Base-by-base conservation (phyloP, 2,113 vertebrate genomes). In the Spea bombifrons region DNA sequence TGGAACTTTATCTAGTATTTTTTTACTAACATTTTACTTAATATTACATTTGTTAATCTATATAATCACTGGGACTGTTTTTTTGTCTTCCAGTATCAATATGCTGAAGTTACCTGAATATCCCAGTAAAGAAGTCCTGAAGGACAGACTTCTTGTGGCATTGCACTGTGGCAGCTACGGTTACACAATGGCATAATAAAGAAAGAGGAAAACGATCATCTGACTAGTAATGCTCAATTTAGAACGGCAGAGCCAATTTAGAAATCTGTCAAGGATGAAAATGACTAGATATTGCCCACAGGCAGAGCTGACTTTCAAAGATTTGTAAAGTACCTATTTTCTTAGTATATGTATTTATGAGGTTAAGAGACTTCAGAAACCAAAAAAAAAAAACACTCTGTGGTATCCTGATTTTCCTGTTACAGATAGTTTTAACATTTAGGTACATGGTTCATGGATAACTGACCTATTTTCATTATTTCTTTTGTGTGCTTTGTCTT, bases 101-200 rank as follows among this genome's bases (percentile, higher is more conserved):
- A 99, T 99, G 97, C 94, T 99, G 84, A 99, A 99, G 88, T 92
- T 99, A 85, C 97, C 97, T 81, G 97, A 99, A 90, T 99, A 99
- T 64, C 97, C 97, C 52, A 95, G 90, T 89, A 92, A 94, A 87
- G 97, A 98, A 85, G 92, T 95, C 82, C 92, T 99, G 61, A 94
- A 93, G 84, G 96, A 99, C 90, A 91, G 97, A 16, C 94, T 99
- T 86, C 94, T 98, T 73, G 96, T 99, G 49, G 97, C 97, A 2
- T 88, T 99, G 80, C 96, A 98, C 82, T 99, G 97, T 89, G 97
- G 97, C 87, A 99, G 96, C 87, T 98, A 98, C 5, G 97, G 97
- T 10, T 99, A 99, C 86, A 98, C 97, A 70, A 99, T 99, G 97
- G 97, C 96, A 2, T 99, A 84, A 91, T 45, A 82, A 82, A 74